Evolutionary conservation across 2,113 vertebrate genomes (phyloP), one percentile per base, ranked within the genome.

Genomic region (Alaudala cheleensis): DNA sequence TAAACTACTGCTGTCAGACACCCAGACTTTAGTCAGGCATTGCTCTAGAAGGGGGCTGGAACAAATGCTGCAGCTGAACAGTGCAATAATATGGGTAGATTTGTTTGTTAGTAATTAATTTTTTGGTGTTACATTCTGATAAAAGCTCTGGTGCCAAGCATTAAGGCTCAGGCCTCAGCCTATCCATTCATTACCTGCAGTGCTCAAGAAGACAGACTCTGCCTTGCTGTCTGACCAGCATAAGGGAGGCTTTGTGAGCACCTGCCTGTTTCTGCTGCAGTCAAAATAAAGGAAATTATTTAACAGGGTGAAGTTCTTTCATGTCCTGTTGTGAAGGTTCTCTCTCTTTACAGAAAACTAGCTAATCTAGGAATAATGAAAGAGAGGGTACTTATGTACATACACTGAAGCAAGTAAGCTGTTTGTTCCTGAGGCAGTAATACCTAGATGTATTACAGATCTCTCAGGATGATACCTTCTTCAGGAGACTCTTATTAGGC

Each of bases 351-450:
- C 49, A 16, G 4, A n/a, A 49, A 70, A 53, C 29, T 11, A 72
- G n/a, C 14, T 62, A 33, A 65, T 44, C 15, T 22, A 33, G 47
- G 26, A 67, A 51, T 71, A 84, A 29, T 33, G 10, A 70, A 81
- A 23, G 28, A 10, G 29, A 33, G 2, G 15, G 9, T 58, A 9
- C 0, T 1, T 62, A 7, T 23, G 5, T n/a, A 18, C 4, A 42
- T 8, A 19, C 3, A 14, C 11, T 67, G 49, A 67, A 45, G 29
- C 18, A 50, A 51, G 11, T 67, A 64, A 56, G 24, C 14, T 49
- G 3, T 37, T 82, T 74, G 6, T 64, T 93, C 57, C 77, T 1
- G 6, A 57, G 42, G 18, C 20, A 20, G 18, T 91, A 62, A 21
- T 81, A 53, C 39, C 9, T 22, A 10, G 10, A 25, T 51, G 26